Percentiles rank a stretch among this genome's conserved stretches.
These are phyloP conservation scores for Adela reaumurella DNA, from an alignment of 2,888 invertebrate species.

Conservation along the genomic window DNA sequence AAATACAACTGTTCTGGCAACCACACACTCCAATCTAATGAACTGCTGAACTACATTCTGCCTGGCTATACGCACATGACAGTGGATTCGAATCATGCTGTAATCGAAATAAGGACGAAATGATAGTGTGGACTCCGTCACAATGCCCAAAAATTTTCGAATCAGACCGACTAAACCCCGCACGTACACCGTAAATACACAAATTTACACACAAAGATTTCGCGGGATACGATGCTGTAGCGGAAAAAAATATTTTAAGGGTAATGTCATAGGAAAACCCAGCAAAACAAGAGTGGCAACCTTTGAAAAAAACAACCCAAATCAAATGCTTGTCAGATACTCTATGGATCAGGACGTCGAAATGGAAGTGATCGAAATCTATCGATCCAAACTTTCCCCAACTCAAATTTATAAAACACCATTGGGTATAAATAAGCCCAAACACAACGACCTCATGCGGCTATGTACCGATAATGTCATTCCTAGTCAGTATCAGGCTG, in stretches of 20 bases:
- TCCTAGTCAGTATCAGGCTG: not conserved
- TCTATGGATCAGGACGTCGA: not conserved
- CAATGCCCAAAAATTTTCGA: constrained; percentile 9
- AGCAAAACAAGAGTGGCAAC: not conserved
- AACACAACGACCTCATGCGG: not conserved
- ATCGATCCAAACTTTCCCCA: not conserved
- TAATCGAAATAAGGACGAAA: constrained; percentile 10
- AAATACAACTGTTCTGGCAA: too few species aligned
- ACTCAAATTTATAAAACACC: not conserved
- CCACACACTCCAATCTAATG: too few species aligned
- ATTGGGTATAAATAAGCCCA: not conserved
- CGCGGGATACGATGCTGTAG: not conserved
- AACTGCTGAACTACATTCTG: constrained; percentile 9
- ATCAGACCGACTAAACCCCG: constrained; percentile 7
- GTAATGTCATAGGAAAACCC: not conserved
- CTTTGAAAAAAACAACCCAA: not conserved
- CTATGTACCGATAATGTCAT: not conserved
- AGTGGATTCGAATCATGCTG: constrained; percentile 6
- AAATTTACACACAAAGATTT: not conserved
- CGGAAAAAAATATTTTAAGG: not conserved
- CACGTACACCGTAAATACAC: constrained; percentile 3
- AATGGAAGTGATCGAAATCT: not conserved
- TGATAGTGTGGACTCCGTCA: constrained; percentile 9
- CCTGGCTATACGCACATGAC: constrained; percentile 9
- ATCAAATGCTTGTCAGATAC: not conserved